Base-by-base conservation (phyloP, 2,888 invertebrate species). In the Euplagia quadripunctaria region DNA sequence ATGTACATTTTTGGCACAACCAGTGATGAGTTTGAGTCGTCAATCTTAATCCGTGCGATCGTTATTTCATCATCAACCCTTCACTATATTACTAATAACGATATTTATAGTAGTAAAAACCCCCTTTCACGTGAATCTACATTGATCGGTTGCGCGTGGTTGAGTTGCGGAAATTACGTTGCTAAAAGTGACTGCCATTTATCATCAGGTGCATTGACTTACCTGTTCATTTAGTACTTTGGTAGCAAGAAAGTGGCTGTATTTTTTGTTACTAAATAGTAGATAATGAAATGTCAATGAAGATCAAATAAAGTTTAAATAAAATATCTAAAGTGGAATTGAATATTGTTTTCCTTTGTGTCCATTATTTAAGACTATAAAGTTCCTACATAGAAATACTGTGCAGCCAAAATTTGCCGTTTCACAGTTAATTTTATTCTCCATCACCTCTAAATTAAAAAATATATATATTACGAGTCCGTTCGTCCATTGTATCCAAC, bases 91-190 rank as follows among this genome's bases (percentile, higher is more conserved):
- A 31, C 14, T 61, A 31, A 31, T 31, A 14, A 14, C 31, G 14
- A 31, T 14, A 61, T n/a, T 14, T 31, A 4, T 51, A 65, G 31
- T 55, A 63, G 12, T 68, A 31, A n/a, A 76, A 71, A 16, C 8
- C 17, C 67, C n/a, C 31, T 75, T 52, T 64, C 70, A 63, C 17
- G 31, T 70, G 68, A 52, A 77, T 78, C 72, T 49, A 52, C 11
- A 41, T 31, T 49, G 61, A 74, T 77, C 68, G 20, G 79, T 74
- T 46, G 75, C 68, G 69, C 79, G 17, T 81, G 70, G 65, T 72
- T 69, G 66, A 68, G 67, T 70, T 74, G 61, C 67, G 74, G 76
- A 74, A 70, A 73, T 75, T 70, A 75, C 72, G 51, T 71, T 63
- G 51, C 49, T 41, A 43, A 49, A 70, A 70, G 55, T 31, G 14